Evolutionary conservation across 2,797 vertebrate genomes (phyloP), one percentile per base, ranked within the genome.

Genomic region (Manis crassicaudata): DNA sequence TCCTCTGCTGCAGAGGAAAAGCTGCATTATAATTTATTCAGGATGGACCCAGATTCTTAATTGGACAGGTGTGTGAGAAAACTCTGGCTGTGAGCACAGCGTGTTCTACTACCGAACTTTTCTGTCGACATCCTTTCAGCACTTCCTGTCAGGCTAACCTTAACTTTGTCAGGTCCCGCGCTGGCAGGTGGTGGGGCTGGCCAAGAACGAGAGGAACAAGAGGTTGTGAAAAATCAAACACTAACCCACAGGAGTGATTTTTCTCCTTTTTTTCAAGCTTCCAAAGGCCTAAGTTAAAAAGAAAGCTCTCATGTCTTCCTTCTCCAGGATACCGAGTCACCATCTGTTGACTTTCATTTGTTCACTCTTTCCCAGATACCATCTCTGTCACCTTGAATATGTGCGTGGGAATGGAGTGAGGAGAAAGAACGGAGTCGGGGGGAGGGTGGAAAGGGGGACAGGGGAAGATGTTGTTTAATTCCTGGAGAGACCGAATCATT

Each of bases 31-130:
- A 88, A 98, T 97, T 97, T 96, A 93, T 96, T 96, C 96, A 87
- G 94, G 80, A 87, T 35, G 85, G 86, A 88, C 73, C 89, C 10
- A 12, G 85, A 68, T 91, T 95, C 96, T 92, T 97, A 97, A 91
- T 95, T 96, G 96, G 96, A 95, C 91, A 96, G 97, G 95, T 97
- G 95, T 96, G 95, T 84, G 88, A 81, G 82, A 83, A 96, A 94
- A 83, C 60, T 21, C 95, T 32, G 95, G 93, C 96, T 97, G 93
- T 68, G 97, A 94, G 60, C 97, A 50, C 97, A 96, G 97, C 46
- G 0, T 90, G 97, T 56, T 56, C 63, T 54, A 90, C 94, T 68
- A 76, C 67, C 0, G 7, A 95, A 95, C 80, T 92, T 88, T 90
- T 70, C 95, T 95, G 75, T 94, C 21, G 7, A 84, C 93, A 95